These are phyloP conservation scores for Potamilus streckersoni DNA, from an alignment of 1,140 invertebrate genomes.

Conservation along the genomic window DNA sequence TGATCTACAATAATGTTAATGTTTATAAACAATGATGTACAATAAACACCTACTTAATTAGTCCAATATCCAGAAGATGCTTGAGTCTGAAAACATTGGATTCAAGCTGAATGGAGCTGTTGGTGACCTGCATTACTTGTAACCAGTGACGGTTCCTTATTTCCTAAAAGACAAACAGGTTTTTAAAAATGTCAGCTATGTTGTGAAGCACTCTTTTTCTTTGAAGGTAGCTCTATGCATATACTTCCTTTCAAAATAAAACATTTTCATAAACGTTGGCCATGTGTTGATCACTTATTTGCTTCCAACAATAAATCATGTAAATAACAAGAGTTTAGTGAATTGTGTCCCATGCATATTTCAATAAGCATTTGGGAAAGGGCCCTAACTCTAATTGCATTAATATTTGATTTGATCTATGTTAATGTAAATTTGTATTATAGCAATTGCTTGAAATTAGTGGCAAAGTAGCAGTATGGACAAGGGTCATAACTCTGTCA, in stretches of 20 bases:
- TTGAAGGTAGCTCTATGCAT: not conserved
- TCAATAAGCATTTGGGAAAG: no score
- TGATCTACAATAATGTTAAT: not conserved
- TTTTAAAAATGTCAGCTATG: not conserved
- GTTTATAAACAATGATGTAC: not conserved
- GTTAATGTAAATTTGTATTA: no score
- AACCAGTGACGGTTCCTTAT: slow-evolving; percentile 69
- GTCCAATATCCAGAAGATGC: slow-evolving; percentile 66
- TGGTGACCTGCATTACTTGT: slow-evolving; percentile 67
- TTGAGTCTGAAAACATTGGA: slow-evolving; percentile 65
- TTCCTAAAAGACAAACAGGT: slow-evolving; percentile 51
- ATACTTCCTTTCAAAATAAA: not conserved
- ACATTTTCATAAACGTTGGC: no score
- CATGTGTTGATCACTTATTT: no score
- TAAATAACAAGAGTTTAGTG: no score
- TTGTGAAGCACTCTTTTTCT: not conserved
- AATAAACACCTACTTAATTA: slow-evolving; percentile 59
- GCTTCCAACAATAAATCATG: no score
- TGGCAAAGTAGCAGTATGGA: no score
- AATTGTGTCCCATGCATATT: no score
- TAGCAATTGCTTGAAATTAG: no score
- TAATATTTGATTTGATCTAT: no score
- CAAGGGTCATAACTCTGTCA: no score
- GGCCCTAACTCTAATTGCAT: no score
- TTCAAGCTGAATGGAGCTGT: slow-evolving; percentile 66